Evolutionary conservation across 1,140 invertebrate genomes (phyloP), one percentile per base, ranked within the genome.

Genomic region (Drosophila willistoni): DNA sequence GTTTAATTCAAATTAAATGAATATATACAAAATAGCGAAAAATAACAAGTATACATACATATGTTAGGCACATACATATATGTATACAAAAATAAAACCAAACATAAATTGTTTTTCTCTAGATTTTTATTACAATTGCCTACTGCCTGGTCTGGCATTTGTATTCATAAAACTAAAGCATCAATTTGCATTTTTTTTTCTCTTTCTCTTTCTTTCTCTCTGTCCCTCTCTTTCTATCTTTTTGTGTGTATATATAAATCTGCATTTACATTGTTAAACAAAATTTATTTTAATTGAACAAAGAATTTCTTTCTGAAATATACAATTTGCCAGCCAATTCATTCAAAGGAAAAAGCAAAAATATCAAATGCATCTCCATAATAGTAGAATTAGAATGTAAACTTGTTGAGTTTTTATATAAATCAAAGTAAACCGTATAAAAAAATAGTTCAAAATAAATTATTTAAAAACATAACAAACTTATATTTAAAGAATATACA

Each of bases 211-310:
- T 39, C 36, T 39, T 12, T 12, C 36, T 39, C 44, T 10, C 36
- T 39, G 2, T 13, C 36, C 3, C 36, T 13, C 36, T 39, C 36
- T 39, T 12, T 13, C 12, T 13, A 10, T 4, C 3, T 39, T 12
- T 39, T 1, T 39, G 2, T 39, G 36, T 39, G 3, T 39, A 2
- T 39, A 9, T 36, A 10, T 5, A 9, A 7, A 7, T 47, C 7
- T 47, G 3, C 19, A 9, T 51, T 22, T 51, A 22, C 17, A 22
- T 51, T 51, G 44, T 22, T 51, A 51, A 19, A 51, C 44, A n/a
- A 51, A 51, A 51, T 51, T 51, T 51, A 22, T 51, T 51, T 51
- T 22, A 51, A 51, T 51, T 51, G 19, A 51, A 12, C 44, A 51
- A 51, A 51, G 44, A 51, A 51, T 51, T 51, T 19, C 10, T 14